Evolutionary conservation across 2,797 vertebrate genomes (phyloP), one percentile per base, ranked within the genome.

Genomic region (Squalus acanthias): DNA sequence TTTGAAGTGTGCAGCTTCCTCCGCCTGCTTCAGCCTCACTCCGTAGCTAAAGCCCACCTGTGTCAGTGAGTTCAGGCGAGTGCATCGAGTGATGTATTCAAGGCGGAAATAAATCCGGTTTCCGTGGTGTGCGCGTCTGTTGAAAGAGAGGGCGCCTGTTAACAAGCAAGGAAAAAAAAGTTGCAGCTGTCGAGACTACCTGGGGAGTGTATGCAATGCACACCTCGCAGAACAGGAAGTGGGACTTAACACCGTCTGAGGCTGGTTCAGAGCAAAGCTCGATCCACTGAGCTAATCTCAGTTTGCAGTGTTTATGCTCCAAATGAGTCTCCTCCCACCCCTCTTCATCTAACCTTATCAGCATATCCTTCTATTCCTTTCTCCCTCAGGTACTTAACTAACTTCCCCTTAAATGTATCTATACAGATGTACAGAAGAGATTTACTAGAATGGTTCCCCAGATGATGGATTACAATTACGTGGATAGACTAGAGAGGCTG

Each of bases 131-230:
- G 57, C 53, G 24, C 53, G 50, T 57, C 50, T 91, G 88, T 29
- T 63, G 26, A 39, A n/a, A 9, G 33, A 20, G 15, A 33, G 88
- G 91, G 4, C 0, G 91, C 33, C 33, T 39, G 91, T 67, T 93
- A 39, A 93, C n/a, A 65, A 67, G 91, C n/a, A 20, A 22, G 33
- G n/a, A n/a, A 63, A n/a, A 46, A 85, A 67, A 20, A 67, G 91
- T 67, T 67, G 63, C 91, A 67, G 91, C n/a, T 93, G 91, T 65
- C 91, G 33, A 93, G 63, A 93, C 60, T 93, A 93, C 91, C 91
- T 93, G 63, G 60, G 91, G 91, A 93, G 91, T 39, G 91, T 22
- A 7, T n/a, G 63, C 63, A 39, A n/a, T 39, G 17, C n/a, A 93
- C 63, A 93, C 63, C 91, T 93, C 13, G 6, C 17, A 24, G 33